These are phyloP conservation scores for Zaprionus inermis DNA, from an alignment of 1,140 invertebrate species.

Conservation along the genomic window DNA sequence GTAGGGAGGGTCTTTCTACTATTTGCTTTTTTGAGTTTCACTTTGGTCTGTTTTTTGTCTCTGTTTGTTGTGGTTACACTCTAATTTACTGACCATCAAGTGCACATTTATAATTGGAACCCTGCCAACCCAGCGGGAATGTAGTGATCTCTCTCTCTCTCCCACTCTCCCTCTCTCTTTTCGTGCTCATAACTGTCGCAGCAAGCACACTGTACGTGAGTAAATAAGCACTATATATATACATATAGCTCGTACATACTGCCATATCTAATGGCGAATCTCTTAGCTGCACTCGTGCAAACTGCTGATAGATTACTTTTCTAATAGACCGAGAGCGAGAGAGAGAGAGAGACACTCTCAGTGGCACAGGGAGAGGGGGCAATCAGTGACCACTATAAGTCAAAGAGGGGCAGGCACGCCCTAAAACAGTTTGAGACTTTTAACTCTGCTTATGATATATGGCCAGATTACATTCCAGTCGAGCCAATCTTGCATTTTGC, in stretches of 20 bases:
- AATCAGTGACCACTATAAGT: slow-evolving; percentile 24
- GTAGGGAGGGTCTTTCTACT: not conserved
- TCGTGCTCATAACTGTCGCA: slow-evolving; percentile 66
- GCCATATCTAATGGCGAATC: not conserved
- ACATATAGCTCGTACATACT: not conserved
- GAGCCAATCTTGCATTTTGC: not conserved
- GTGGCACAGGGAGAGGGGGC: slow-evolving; percentile 5
- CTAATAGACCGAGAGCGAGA: slow-evolving; percentile 26
- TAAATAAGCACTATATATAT: slow-evolving; percentile 17
- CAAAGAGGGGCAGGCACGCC: not conserved
- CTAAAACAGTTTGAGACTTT: slow-evolving; percentile 12
- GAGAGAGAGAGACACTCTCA: not conserved
- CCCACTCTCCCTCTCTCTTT: slow-evolving; percentile 24
- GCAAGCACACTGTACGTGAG: slow-evolving; percentile 15
- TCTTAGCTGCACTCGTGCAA: slow-evolving; percentile 39
- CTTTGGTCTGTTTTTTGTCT: slow-evolving; percentile 11
- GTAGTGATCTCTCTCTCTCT: slow-evolving; percentile 24
- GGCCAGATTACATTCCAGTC: not conserved
- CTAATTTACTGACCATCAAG: slow-evolving; percentile 73
- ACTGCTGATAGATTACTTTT: slow-evolving; percentile 64
- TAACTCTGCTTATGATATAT: not conserved
- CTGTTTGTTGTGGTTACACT: slow-evolving; percentile 67
- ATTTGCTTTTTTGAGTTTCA: slow-evolving; percentile 33
- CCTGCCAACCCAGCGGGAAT: slow-evolving; percentile 45
- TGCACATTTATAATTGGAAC: slow-evolving; percentile 75